Conservation (phyloP, 2,888 invertebrate species). For the Rhyacophila evoluta region DNA sequence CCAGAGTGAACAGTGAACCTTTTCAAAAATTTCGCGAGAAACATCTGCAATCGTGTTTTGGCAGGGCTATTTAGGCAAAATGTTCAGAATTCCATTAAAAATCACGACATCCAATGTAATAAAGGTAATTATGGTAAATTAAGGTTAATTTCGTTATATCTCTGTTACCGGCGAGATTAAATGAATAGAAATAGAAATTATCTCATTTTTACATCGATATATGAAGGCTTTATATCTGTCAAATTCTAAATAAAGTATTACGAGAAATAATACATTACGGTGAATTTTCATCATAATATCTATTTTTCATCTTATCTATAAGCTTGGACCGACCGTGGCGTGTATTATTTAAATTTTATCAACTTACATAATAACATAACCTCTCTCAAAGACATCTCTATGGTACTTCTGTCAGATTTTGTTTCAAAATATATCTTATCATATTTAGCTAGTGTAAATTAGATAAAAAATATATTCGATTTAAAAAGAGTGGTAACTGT, state of each 20-base stretch:
- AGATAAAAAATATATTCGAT: too few relatives aligned
- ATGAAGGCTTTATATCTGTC: constrained; percentile 35
- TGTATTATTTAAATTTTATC: not conserved
- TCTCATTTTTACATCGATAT: constrained; percentile 35
- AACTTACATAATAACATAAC: constrained; percentile 51
- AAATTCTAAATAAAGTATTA: constrained; percentile 35
- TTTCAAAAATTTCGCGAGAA: constrained; percentile 45
- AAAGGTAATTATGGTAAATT: constrained; percentile 32
- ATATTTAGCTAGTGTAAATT: too few relatives aligned
- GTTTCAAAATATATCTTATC: too few relatives aligned
- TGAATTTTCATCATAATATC: not conserved
- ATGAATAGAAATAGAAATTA: constrained; percentile 3
- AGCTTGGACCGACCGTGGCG: not conserved
- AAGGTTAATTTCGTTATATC: not conserved
- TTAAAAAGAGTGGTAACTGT: too few relatives aligned
- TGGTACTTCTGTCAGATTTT: not conserved
- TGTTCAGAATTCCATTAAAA: constrained; percentile 49
- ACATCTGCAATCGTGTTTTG: constrained; percentile 44
- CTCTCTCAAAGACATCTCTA: constrained; percentile 15
- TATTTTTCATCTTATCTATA: not conserved
- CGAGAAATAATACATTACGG: not conserved
- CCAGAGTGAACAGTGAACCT: not conserved
- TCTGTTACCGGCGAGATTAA: not conserved
- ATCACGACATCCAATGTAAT: constrained; percentile 40
- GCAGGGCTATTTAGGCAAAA: constrained; percentile 45